These are phyloP conservation scores for Phocides pigmalion DNA, from an alignment of 1,140 invertebrate genomes.

Conservation along the genomic window DNA sequence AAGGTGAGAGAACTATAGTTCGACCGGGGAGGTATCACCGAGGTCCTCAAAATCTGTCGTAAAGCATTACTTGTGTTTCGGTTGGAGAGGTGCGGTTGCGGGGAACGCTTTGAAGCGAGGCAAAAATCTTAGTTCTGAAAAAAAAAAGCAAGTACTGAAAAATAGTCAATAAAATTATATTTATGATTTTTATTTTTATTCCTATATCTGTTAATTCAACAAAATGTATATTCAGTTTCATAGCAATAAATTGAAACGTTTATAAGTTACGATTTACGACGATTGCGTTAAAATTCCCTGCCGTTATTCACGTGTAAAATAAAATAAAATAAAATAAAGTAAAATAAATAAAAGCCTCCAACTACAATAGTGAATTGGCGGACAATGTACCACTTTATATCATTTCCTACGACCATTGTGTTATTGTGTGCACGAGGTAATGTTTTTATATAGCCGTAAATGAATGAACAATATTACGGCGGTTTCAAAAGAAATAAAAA, in stretches of 20 bases:
- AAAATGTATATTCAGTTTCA: constrained; percentile 6
- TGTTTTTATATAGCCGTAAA: constrained; percentile 14
- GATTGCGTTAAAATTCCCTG: neutral
- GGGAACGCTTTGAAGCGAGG: too few species aligned
- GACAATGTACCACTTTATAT: constrained; percentile 25
- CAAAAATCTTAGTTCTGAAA: too few species aligned
- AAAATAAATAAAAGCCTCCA: constrained; percentile 10
- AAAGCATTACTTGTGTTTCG: too few species aligned
- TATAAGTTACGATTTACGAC: constrained; percentile 17
- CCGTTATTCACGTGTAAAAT: constrained; percentile 9
- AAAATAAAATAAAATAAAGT: too few species aligned
- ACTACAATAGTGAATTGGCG: constrained; percentile 7
- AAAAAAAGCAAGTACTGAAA: too few species aligned
- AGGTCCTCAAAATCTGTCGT: too few species aligned
- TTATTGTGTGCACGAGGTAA: constrained; percentile 27
- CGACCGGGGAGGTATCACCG: too few species aligned
- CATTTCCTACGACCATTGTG: constrained; percentile 22
- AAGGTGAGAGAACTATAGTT: too few species aligned
- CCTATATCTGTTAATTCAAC: neutral
- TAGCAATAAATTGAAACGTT: constrained; percentile 14
- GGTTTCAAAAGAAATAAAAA: constrained; percentile 11
- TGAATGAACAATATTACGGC: constrained; percentile 14
- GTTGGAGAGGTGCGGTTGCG: too few species aligned
- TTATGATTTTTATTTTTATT: neutral
- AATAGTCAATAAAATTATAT: too few species aligned